Conservation (phyloP, 2,797 vertebrate genomes). For the Spinus pinus region DNA sequence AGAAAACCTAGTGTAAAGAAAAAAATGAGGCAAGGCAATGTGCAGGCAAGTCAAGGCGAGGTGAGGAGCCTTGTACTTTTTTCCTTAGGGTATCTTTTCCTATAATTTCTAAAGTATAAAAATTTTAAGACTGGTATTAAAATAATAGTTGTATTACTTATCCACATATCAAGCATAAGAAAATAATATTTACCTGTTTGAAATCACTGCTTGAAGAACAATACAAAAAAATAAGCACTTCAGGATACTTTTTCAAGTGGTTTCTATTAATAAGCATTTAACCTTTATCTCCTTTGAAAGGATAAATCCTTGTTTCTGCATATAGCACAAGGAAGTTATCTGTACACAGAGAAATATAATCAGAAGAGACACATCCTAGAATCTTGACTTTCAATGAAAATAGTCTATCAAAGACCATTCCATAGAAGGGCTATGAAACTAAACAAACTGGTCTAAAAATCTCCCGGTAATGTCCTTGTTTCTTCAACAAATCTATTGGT, state of each 20-base stretch:
- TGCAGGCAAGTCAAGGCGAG: rapidly evolving
- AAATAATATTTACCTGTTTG: neutral
- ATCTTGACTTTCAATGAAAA: neutral
- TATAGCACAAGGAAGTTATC: neutral
- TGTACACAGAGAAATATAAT: neutral
- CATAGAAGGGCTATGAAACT: neutral
- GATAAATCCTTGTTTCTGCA: neutral
- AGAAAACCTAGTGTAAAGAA: neutral
- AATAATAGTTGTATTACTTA: neutral
- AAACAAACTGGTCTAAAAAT: neutral
- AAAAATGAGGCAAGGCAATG: rapidly evolving
- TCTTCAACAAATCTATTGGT: neutral
- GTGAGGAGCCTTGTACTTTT: neutral
- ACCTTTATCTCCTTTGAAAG: neutral
- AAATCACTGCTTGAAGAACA: neutral
- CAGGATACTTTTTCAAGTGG: neutral
- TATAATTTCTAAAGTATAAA: neutral
- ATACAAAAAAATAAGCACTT: neutral
- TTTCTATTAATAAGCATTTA: neutral
- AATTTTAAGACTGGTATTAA: neutral
- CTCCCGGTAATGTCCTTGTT: neutral
- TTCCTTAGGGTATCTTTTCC: neutral
- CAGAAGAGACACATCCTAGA: neutral
- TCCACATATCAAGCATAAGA: neutral
- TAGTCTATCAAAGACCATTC: neutral